Percentiles rank a stretch among this genome's conserved stretches.
Conservation (phyloP, 2,888 invertebrate genomes). For the Sinhomidia bicolor region DNA sequence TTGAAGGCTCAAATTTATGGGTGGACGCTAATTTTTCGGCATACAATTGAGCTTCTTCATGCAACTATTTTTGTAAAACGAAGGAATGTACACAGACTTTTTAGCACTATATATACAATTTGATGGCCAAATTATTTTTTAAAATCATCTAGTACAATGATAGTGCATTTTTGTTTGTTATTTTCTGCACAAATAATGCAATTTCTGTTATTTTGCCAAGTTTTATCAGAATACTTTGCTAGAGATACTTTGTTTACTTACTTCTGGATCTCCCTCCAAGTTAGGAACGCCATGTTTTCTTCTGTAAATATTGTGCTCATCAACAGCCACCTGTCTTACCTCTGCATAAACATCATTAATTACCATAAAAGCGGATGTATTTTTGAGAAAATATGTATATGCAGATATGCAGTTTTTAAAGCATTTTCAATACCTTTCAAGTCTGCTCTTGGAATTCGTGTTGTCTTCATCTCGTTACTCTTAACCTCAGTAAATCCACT, state of each 20-base stretch:
- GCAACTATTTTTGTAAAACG: constrained; percentile 20
- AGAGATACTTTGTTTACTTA: constrained; percentile 2
- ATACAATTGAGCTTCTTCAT: constrained; percentile 52
- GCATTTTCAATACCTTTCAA: not conserved
- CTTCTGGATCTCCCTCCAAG: constrained; percentile 13
- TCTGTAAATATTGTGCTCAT: constrained; percentile 43
- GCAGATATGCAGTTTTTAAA: too few relatives aligned
- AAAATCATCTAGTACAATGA: too few relatives aligned
- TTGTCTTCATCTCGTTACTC: not conserved
- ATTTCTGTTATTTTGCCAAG: too few relatives aligned
- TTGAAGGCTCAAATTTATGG: constrained; percentile 32
- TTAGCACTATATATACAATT: not conserved
- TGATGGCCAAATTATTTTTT: not conserved
- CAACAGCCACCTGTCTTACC: constrained; percentile 21
- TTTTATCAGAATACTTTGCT: too few relatives aligned
- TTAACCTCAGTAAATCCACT: not conserved
- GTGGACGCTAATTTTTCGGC: constrained; percentile 28
- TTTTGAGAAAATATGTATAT: too few relatives aligned
- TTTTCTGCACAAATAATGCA: too few relatives aligned
- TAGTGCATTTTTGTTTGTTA: not conserved
- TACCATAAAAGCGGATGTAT: too few relatives aligned
- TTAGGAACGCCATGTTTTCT: constrained; percentile 18
- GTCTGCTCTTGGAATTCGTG: not conserved
- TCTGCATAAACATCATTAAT: constrained; percentile 24
- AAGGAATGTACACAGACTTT: not conserved